These are phyloP conservation scores for Drosophila repletoides DNA, from an alignment of 1,140 invertebrate genomes.

Conservation along the genomic window DNA sequence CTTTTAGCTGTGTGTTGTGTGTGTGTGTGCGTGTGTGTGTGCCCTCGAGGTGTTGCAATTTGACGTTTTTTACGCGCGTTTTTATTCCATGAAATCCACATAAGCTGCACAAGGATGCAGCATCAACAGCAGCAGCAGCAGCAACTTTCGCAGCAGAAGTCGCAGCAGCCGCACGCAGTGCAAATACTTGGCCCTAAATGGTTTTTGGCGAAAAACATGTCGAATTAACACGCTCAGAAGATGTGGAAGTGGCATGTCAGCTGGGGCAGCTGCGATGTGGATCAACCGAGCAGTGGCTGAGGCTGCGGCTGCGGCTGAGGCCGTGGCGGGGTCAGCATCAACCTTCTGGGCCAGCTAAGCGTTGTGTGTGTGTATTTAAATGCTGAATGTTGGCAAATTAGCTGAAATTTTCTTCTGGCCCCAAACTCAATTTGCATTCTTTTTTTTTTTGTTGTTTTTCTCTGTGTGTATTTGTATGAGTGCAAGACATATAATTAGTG, in stretches of 20 bases:
- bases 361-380: conserved; percentile 68
- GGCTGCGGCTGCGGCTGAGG: too few species aligned
- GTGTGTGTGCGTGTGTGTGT: conserved; percentile 44
- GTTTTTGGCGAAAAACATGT: conserved; percentile 78
- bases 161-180: conserved; percentile 57
- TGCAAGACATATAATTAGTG: conserved; percentile 68
- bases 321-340: too few species aligned
- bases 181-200: conserved; percentile 81
- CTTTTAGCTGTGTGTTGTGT: conserved; percentile 2
- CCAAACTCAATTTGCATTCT: conserved; percentile 61
- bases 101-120: conserved; percentile 46
- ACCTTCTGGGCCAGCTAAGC: conserved; percentile 31
- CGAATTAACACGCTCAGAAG: conserved; percentile 79
- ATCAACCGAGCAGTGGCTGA: not conserved
- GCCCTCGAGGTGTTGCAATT: conserved; percentile 82
- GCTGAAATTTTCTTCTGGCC: conserved; percentile 68
- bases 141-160: conserved; percentile 26
- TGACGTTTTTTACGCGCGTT: conserved; percentile 81
- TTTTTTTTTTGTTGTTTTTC: not conserved
- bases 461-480: conserved; percentile 24
- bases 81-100: conserved; percentile 76
- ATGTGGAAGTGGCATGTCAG: conserved; percentile 16
- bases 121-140: conserved; percentile 25
- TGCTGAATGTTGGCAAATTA: conserved; percentile 76
- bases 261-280: conserved; percentile 11